Percentiles rank a stretch among this genome's conserved stretches.
phyloP scores from a whole-genome alignment of 2,888 invertebrate species.

The Drosophila borborema region DNA sequence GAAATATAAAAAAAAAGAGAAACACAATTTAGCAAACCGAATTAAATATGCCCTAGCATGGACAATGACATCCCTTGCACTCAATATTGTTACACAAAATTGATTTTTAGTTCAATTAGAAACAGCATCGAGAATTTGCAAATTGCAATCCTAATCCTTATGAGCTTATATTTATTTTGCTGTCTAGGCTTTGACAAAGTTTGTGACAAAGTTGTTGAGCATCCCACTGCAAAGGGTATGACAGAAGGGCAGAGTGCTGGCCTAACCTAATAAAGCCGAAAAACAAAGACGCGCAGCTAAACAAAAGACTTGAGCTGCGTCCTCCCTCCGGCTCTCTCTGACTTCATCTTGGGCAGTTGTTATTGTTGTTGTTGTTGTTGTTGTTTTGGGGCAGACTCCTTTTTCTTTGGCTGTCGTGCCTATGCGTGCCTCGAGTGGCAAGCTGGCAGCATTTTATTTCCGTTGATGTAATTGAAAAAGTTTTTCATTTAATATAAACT shows the following conservation, averaged over 20 bases:
- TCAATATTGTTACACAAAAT: background rate
- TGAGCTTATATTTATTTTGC: background rate
- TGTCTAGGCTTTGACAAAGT: background rate
- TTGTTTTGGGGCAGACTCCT: conserved; percentile 25
- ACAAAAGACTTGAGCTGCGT: conserved; percentile 51
- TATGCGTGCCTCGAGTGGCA: conserved; percentile 74
- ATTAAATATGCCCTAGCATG: conserved; percentile 33
- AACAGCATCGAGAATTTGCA: background rate
- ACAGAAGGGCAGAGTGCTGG: conserved; percentile 41
- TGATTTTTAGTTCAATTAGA: conserved; percentile 1
- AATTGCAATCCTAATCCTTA: conserved; percentile 5
- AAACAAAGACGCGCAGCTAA: conserved; percentile 70
- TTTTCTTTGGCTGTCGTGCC: conserved; percentile 25
- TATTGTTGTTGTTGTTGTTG: conserved; percentile 35
- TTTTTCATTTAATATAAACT: conserved; percentile 83
- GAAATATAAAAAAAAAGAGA: background rate
- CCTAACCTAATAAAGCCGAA: conserved; percentile 78
- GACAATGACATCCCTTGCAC: too few species aligned
- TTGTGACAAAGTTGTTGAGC: conserved; percentile 26
- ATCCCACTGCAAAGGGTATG: conserved; percentile 33
- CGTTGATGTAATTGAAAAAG: conserved; percentile 83
- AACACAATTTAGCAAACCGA: background rate
- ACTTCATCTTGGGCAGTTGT: conserved; percentile 46
- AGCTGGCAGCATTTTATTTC: conserved; percentile 80
- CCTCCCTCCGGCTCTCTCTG: conserved; percentile 14